Evolutionary conservation across 64 coral and sea anemone species (phyloP).

Genomic region (Porites australiensis): DNA sequence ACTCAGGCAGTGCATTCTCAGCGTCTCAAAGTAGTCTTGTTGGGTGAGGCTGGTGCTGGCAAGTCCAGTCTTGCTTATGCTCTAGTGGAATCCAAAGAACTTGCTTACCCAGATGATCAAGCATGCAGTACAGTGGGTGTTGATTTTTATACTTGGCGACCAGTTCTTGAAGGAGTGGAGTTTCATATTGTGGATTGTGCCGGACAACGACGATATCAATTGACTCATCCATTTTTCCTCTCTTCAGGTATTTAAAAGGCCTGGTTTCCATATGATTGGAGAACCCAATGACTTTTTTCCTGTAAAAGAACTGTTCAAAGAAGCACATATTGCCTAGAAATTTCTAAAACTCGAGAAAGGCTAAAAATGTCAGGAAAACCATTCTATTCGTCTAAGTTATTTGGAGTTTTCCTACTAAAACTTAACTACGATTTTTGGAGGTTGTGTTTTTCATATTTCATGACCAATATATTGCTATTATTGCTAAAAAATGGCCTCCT

Average conservation of each 20-base stretch:
- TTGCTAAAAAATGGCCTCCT: background rate
- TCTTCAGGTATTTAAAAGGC: conserved; percentile 73
- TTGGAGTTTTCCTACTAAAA: too few species aligned
- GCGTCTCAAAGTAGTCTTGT: conserved; percentile 83
- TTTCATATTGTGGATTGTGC: conserved; percentile 95
- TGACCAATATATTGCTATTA: too few species aligned
- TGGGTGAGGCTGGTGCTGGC: conserved; percentile 92
- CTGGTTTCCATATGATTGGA: too few species aligned
- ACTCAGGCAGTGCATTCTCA: conserved; percentile 68
- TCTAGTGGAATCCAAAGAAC: conserved; percentile 57
- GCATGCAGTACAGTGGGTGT: conserved; percentile 79
- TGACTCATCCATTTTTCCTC: conserved; percentile 96
- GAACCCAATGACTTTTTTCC: too few species aligned
- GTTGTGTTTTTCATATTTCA: background rate
- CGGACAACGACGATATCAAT: conserved; percentile 85
- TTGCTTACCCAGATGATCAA: conserved; percentile 56
- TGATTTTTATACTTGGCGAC: conserved; percentile 77
- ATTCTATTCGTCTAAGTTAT: too few species aligned
- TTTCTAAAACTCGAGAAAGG: too few species aligned
- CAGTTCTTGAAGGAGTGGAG: conserved; percentile 59
- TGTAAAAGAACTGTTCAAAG: too few species aligned
- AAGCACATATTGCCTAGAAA: too few species aligned
- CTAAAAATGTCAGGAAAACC: too few species aligned
- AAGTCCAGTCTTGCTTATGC: conserved; percentile 84
- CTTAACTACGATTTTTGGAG: too few species aligned